These are phyloP conservation scores for Proteles cristata DNA, from an alignment of 2,113 vertebrate genomes.

Conservation along the genomic window DNA sequence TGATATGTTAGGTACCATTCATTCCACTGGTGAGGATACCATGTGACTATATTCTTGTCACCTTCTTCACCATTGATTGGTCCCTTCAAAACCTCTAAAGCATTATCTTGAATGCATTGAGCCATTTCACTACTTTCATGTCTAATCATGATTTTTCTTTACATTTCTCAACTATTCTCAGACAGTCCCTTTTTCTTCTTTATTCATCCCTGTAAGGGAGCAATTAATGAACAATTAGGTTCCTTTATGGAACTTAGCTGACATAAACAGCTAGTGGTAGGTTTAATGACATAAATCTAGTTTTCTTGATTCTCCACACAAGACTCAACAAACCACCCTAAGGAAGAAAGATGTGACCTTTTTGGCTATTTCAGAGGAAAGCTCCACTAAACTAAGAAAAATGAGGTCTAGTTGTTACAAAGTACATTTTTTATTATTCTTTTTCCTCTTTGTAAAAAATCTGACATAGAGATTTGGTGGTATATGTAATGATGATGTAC, in stretches of 20 bases:
- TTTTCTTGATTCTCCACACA: background rate
- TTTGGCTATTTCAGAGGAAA: background rate
- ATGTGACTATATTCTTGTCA: background rate
- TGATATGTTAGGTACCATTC: background rate
- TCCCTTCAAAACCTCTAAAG: background rate
- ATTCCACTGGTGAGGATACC: background rate
- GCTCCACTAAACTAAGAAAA: conserved; percentile 11
- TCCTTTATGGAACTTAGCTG: background rate
- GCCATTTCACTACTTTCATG: background rate
- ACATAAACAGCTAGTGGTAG: background rate
- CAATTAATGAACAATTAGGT: background rate
- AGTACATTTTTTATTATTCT: background rate
- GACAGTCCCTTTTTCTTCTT: background rate
- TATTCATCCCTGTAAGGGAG: background rate
- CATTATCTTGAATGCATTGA: background rate
- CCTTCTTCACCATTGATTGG: background rate
- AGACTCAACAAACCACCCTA: background rate
- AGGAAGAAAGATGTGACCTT: background rate
- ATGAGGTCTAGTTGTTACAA: background rate
- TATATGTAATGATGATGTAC: background rate
- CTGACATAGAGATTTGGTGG: background rate
- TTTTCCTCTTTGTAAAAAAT: conserved; percentile 13
- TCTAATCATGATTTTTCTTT: background rate
- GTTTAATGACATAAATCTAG: background rate
- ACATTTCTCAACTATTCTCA: background rate